These are phyloP conservation scores for Leptinotarsa texana DNA, from an alignment of 1,140 invertebrate species.

Conservation along the genomic window DNA sequence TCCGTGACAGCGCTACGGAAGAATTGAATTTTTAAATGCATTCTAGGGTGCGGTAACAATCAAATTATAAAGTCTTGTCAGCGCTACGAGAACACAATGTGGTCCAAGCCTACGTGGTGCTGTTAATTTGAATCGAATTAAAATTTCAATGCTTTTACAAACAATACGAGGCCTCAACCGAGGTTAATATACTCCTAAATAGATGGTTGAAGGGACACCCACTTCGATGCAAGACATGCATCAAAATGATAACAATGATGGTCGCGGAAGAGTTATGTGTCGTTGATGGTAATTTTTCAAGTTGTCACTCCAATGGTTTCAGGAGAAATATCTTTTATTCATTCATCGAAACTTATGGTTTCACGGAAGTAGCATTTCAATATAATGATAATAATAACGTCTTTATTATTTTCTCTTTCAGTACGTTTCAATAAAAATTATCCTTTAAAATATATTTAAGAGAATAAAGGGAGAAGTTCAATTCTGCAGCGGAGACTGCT, in stretches of 20 bases:
- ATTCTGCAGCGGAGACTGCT: too few species aligned
- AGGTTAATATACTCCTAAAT: constrained; percentile 13
- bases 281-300: background rate
- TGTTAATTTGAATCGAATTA: constrained; percentile 16
- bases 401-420: too few species aligned
- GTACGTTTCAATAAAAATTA: too few species aligned
- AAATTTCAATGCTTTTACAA: constrained; percentile 15
- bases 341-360: too few species aligned
- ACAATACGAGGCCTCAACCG: background rate
- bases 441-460: too few species aligned
- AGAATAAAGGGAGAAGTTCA: too few species aligned
- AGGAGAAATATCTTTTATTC: too few species aligned
- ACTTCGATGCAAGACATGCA: constrained; percentile 5
- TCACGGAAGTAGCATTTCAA: too few species aligned
- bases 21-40: background rate
- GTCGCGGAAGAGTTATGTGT: background rate
- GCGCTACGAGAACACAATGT: constrained; percentile 14
- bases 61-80: constrained; percentile 16
- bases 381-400: too few species aligned
- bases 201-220: constrained; percentile 10
- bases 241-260: constrained; percentile 2
- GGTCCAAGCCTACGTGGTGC: constrained; percentile 14
- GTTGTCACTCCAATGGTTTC: too few species aligned
- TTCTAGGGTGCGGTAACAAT: background rate
- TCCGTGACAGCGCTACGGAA: background rate